A percentile compares a stretch with the other conserved stretches of the same genome.
Conservation (phyloP, 92 coral and sea anemone species). For the Meandrina meandrites region DNA sequence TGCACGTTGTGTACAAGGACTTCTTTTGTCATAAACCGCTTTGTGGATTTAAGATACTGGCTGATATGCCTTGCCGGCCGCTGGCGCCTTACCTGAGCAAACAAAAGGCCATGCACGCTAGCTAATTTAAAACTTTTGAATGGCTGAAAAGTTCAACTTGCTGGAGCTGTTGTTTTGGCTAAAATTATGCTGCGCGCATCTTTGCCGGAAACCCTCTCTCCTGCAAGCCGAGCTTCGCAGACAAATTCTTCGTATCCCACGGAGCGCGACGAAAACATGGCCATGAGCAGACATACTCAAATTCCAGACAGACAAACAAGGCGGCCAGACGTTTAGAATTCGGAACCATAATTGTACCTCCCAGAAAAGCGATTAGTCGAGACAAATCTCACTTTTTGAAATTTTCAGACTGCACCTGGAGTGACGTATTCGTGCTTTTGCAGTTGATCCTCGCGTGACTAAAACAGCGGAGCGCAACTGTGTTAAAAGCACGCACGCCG, state of each 20-base stretch:
- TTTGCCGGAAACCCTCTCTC: neutral
- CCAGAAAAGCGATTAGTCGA: conserved; percentile 16
- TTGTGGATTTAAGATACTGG: neutral
- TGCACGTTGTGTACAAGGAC: neutral
- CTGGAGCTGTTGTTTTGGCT: neutral
- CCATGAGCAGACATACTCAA: conserved; percentile 37
- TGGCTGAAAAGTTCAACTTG: neutral
- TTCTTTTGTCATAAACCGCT: conserved; percentile 10
- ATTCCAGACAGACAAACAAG: conserved; percentile 55
- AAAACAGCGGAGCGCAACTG: neutral
- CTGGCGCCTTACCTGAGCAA: conserved; percentile 1
- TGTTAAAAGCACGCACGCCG: neutral
- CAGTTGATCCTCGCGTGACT: conserved; percentile 23
- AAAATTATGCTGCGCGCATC: neutral
- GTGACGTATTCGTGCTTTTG: neutral
- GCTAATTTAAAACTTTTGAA: neutral
- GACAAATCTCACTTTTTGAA: conserved; percentile 25
- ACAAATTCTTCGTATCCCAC: conserved; percentile 19
- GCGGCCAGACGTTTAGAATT: conserved; percentile 35
- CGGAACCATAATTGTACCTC: conserved; percentile 21
- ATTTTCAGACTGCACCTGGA: neutral
- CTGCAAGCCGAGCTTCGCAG: conserved; percentile 14
- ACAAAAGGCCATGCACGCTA: neutral
- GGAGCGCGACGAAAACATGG: conserved; percentile 49
- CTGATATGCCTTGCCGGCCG: neutral